A percentile compares a stretch with the other conserved stretches of the same genome.
phyloP scores from a whole-genome alignment of 2,113 vertebrate species.

The Dasyprocta punctata region DNA sequence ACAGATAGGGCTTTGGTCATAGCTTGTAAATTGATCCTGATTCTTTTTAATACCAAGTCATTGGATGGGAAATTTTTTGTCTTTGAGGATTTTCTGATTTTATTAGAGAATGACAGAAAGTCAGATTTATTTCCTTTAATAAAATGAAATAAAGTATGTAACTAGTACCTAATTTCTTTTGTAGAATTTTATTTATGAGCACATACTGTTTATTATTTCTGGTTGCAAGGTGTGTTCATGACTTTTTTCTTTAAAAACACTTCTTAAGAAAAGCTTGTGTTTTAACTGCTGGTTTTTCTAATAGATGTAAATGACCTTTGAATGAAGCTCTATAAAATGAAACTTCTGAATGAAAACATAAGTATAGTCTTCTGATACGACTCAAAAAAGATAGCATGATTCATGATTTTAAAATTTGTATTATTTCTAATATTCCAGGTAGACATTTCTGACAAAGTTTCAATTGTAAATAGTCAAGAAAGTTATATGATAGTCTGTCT shows the following conservation, averaged over 20 bases:
- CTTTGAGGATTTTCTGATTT: constrained; percentile 71
- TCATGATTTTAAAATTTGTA: not conserved
- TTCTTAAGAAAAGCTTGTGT: not conserved
- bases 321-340: not conserved
- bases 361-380: not conserved
- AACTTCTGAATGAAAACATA: constrained; percentile 15
- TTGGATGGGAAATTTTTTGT: constrained; percentile 78
- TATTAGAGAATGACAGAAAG: constrained; percentile 67
- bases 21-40: constrained; percentile 76
- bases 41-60: constrained; percentile 71
- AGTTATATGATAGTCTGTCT: not conserved
- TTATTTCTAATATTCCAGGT: not conserved
- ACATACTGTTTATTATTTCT: not conserved
- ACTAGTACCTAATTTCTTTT: constrained; percentile 45
- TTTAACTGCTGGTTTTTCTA: not conserved
- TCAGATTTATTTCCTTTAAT: not conserved
- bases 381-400: not conserved
- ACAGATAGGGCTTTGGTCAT: constrained; percentile 54
- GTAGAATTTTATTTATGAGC: not conserved
- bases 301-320: not conserved
- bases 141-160: constrained; percentile 51
- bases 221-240: constrained; percentile 20
- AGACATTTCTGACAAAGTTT: not conserved
- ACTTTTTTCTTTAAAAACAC: not conserved
- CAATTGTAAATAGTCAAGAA: not conserved